Evolutionary conservation across 2,797 vertebrate species (phyloP), one percentile per base, ranked within the genome.

Genomic region (Hippocampus kuda): DNA sequence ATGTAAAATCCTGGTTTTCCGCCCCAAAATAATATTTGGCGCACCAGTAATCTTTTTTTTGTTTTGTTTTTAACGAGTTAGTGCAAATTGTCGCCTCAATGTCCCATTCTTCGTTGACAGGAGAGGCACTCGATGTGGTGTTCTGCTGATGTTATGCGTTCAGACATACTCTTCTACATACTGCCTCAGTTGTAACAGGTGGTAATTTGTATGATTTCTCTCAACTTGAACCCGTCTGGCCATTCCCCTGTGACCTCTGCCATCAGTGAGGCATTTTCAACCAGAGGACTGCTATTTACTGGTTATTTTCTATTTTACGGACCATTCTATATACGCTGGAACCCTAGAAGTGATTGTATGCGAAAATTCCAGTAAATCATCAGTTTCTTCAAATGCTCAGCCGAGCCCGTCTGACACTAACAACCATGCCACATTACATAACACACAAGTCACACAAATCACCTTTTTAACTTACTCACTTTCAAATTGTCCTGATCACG

Each of bases 341-440:
- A 48, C 24, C 62, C 18, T 41, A 13, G 20, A 46, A 22, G 18
- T 15, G n/a, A 42, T 65, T 65, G 7, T 27, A 15, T 48, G 44
- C 22, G 44, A 65, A 65, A 65, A 48, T 49, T n/a, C 63, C 63
- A 65, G 63, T 65, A 65, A 65, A 65, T 65, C 16, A 49, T 16
- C 63, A 65, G 59, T 61, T 61, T 61, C 30, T 38, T 34, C 34
- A 60, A 34, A 59, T 8, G 18, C 16, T 20, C 16, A 61, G 44
- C 15, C 42, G 13, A 48, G 24, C 44, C 63, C n/a, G 42, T 27
- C 42, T 48, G 24, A n/a, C 30, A 65, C 63, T 65, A 65, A 65
- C 63, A 65, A 15, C 24, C 63, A 65, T 65, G 44, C 42, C 42
- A 65, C 63, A 18, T 26, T 65, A 38, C 34, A 38, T 38, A 38